Evolutionary conservation across 2,113 vertebrate species (phyloP).

Genomic region (Haplochromis burtoni): DNA sequence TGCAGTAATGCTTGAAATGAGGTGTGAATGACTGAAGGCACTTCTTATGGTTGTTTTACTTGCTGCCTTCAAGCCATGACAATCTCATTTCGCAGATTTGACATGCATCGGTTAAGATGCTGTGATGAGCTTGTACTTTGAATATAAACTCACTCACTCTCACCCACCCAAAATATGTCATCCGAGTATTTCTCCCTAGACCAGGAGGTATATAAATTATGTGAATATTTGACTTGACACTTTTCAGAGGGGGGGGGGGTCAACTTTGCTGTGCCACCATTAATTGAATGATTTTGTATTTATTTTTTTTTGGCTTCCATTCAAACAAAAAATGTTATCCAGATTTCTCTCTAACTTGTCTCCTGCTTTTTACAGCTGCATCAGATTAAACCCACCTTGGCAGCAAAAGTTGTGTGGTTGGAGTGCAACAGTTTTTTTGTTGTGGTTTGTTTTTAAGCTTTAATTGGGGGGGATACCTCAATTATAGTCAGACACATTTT

Average conservation of each 20-base stretch:
- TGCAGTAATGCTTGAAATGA: not conserved
- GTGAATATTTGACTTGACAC: conserved; percentile 9
- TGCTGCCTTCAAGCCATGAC: conserved; percentile 16
- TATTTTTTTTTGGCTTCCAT: conserved; percentile 34
- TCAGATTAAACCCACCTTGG: not conserved
- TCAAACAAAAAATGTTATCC: not conserved
- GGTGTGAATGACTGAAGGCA: not conserved
- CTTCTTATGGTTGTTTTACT: conserved; percentile 15
- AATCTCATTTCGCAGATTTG: not conserved
- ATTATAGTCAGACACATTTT: not conserved
- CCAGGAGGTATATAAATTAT: not conserved
- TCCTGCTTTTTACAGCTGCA: not conserved
- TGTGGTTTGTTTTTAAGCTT: not conserved
- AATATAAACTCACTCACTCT: not conserved
- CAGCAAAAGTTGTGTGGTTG: not conserved
- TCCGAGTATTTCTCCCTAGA: not conserved
- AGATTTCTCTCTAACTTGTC: not conserved
- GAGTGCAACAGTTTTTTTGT: not conserved
- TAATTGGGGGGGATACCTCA: fast-evolving
- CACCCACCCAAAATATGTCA: not conserved
- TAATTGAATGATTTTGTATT: conserved; percentile 46
- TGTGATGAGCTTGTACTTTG: not conserved
- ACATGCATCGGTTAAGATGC: not conserved
- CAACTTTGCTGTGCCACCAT: not conserved
- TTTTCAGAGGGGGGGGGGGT: not conserved